phyloP scores from a whole-genome alignment of 1,140 invertebrate species.

The Rhyzopertha dominica region DNA sequence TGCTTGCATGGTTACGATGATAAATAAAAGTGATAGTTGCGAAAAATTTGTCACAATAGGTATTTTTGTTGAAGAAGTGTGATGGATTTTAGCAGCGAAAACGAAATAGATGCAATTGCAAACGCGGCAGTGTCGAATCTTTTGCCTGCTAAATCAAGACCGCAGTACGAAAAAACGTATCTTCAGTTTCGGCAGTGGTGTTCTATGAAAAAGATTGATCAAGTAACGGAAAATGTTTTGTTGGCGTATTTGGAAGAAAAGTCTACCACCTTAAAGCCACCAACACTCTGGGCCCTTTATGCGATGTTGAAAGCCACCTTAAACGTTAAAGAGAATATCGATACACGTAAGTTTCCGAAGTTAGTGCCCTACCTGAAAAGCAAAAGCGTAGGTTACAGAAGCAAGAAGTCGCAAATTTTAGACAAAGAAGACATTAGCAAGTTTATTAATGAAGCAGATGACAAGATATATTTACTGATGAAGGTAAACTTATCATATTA shows the following conservation, averaged over 20 bases:
- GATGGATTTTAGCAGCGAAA: too few relatives aligned
- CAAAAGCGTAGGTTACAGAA: not conserved
- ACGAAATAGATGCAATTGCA: too few relatives aligned
- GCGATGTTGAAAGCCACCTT: too few relatives aligned
- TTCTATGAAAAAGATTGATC: not conserved
- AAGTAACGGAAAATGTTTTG: not conserved
- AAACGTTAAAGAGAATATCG: slow-evolving; percentile 8
- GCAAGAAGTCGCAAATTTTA: not conserved
- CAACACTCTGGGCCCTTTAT: slow-evolving; percentile 8
- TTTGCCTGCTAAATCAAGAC: too few relatives aligned
- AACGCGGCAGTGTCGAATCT: too few relatives aligned
- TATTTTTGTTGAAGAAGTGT: too few relatives aligned
- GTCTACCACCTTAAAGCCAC: slow-evolving; percentile 2
- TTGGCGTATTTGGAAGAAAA: slow-evolving; percentile 9
- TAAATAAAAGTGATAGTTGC: too few relatives aligned
- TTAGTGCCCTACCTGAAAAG: slow-evolving; percentile 1
- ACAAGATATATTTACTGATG: slow-evolving; percentile 1
- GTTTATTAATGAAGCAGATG: slow-evolving; percentile 1
- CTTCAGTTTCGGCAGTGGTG: slow-evolving; percentile 6
- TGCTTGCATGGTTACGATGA: too few relatives aligned
- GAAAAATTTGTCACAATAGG: too few relatives aligned
- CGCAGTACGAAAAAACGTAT: too few relatives aligned
- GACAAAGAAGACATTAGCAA: too few relatives aligned
- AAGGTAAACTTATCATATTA: slow-evolving; percentile 5
- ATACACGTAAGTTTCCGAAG: slow-evolving; percentile 1